Percentiles rank a stretch among this genome's conserved stretches.
phyloP scores from a whole-genome alignment of 2,888 invertebrate species.

The Brachylomia viminalis region DNA sequence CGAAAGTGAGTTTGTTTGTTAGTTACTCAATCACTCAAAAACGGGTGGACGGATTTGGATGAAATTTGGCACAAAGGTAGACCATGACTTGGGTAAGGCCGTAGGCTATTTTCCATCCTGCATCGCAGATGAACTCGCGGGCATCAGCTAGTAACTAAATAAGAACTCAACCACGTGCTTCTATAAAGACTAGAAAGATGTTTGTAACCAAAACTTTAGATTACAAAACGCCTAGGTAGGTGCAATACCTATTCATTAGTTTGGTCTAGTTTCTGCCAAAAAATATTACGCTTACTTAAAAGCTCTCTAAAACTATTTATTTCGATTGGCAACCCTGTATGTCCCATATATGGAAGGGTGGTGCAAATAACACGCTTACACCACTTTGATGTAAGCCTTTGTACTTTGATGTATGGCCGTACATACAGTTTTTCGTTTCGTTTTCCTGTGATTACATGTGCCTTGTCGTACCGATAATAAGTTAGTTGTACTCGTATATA shows the following conservation, averaged over 20 bases:
- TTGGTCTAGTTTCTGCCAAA: not conserved
- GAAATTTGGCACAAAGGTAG: too few relatives aligned
- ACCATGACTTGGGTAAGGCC: too few relatives aligned
- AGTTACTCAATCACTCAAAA: too few relatives aligned
- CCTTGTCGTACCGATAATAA: slow-evolving; percentile 46
- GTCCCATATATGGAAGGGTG: slow-evolving; percentile 56
- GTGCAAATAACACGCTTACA: slow-evolving; percentile 67
- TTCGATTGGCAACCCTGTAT: slow-evolving; percentile 37
- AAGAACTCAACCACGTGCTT: not conserved
- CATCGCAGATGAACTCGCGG: too few relatives aligned
- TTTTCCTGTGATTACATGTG: slow-evolving; percentile 62
- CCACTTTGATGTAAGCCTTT: slow-evolving; percentile 71
- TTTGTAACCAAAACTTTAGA: not conserved
- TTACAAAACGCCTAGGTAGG: not conserved
- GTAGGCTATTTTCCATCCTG: too few relatives aligned
- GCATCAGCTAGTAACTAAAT: too few relatives aligned
- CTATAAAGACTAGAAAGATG: not conserved
- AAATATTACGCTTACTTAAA: not conserved
- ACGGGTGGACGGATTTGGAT: too few relatives aligned
- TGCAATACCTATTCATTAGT: too few relatives aligned
- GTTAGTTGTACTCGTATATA: slow-evolving; percentile 17
- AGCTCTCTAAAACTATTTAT: not conserved
- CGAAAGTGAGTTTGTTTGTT: too few relatives aligned
- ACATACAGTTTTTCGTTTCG: slow-evolving; percentile 61
- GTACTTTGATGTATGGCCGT: slow-evolving; percentile 69